phyloP scores from a whole-genome alignment of 2,797 vertebrate species.

The Coendou prehensilis region DNA sequence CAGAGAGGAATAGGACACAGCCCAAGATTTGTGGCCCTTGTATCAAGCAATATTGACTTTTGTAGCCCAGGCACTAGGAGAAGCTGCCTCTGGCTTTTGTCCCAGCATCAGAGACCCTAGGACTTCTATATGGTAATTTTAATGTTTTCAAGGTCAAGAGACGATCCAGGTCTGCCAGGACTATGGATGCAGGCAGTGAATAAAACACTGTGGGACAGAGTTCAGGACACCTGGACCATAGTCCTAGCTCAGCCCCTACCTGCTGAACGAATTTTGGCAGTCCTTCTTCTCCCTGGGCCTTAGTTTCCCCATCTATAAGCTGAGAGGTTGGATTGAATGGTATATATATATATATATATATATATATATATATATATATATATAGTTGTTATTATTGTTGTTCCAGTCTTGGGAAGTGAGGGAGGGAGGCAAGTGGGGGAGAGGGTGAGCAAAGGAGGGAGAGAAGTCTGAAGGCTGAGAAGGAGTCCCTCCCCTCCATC shows the following conservation, averaged over 20 bases:
- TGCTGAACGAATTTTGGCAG: background rate
- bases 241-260: slow-evolving; percentile 3
- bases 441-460: background rate
- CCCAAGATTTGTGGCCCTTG: background rate
- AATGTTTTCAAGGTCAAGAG: slow-evolving; percentile 82
- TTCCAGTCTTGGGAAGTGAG: slow-evolving; percentile 33
- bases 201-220: background rate
- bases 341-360: slow-evolving; percentile 48
- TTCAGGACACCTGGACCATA: background rate
- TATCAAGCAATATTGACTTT: slow-evolving; percentile 20
- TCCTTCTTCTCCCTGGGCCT: slow-evolving; percentile 50
- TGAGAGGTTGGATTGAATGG: slow-evolving; percentile 9
- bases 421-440: slow-evolving; percentile 51
- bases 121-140: slow-evolving; percentile 75
- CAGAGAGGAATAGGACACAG: background rate
- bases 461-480: slow-evolving; percentile 38
- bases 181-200: background rate
- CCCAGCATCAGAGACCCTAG: slow-evolving; percentile 16
- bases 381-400: slow-evolving; percentile 38
- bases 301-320: slow-evolving; percentile 65
- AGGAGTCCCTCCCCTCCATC: slow-evolving; percentile 87
- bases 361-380: slow-evolving; percentile 52
- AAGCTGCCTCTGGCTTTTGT: slow-evolving; percentile 21
- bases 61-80: slow-evolving; percentile 17
- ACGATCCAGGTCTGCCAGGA: slow-evolving; percentile 46